Conservation (phyloP, 2,797 vertebrate genomes). For the Anomalospiza imberbis region DNA sequence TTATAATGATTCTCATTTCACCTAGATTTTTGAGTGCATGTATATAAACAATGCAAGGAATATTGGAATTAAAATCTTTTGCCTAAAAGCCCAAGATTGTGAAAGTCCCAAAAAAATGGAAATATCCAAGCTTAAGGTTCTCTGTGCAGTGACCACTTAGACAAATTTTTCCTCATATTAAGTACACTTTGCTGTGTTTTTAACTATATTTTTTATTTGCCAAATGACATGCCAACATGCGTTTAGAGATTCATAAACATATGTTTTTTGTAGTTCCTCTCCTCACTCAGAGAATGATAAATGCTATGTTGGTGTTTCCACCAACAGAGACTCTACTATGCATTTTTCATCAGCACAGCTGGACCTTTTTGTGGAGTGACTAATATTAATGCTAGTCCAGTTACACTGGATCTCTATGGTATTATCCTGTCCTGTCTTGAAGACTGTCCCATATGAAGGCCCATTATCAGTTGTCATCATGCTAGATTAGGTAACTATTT, state of each 20-base stretch:
- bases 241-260: background rate
- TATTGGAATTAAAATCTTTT: background rate
- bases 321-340: background rate
- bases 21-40: background rate
- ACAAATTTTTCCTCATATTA: background rate
- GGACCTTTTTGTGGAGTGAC: background rate
- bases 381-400: background rate
- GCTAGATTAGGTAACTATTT: background rate
- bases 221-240: background rate
- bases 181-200: background rate
- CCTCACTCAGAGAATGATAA: background rate
- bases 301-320: background rate
- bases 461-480: background rate
- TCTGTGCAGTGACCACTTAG: background rate
- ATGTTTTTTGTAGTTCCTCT: background rate
- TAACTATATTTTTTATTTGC: background rate
- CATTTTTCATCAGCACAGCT: background rate
- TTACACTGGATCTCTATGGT: background rate
- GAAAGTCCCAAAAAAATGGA: background rate
- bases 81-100: background rate
- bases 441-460: background rate
- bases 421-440: background rate
- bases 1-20: background rate
- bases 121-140: background rate
- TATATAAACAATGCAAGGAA: background rate